These are phyloP conservation scores for Crotalus tigris DNA, from an alignment of 2,113 vertebrate genomes.

Conservation along the genomic window DNA sequence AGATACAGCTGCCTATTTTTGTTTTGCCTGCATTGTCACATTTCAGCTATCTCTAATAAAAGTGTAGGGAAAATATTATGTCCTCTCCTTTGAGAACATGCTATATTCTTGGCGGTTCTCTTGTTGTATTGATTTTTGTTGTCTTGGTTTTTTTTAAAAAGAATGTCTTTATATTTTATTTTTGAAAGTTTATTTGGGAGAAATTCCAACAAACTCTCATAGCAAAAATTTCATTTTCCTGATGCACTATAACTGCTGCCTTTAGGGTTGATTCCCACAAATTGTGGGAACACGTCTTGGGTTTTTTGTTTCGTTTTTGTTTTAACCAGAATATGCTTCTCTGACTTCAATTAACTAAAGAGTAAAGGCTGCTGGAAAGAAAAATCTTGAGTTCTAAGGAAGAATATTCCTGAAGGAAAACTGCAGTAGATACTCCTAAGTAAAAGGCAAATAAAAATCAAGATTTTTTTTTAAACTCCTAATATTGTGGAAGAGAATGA, in stretches of 20 bases:
- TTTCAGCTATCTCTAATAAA: neutral
- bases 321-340: neutral
- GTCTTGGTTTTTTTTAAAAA: neutral
- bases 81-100: neutral
- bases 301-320: neutral
- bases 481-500: neutral
- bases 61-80: neutral
- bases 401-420: neutral
- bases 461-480: neutral
- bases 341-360: neutral
- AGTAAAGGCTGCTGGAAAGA: neutral
- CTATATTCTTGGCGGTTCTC: neutral
- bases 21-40: neutral
- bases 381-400: neutral
- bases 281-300: neutral
- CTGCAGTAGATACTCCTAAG: neutral
- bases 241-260: neutral
- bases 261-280: neutral
- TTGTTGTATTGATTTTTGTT: neutral
- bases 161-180: neutral
- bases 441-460: neutral
- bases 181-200: neutral
- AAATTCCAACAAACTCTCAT: neutral
- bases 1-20: neutral
- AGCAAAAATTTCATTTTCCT: neutral